Conservation (phyloP, 92 coral and sea anemone genomes). For the Virgularia gustaviana region DNA sequence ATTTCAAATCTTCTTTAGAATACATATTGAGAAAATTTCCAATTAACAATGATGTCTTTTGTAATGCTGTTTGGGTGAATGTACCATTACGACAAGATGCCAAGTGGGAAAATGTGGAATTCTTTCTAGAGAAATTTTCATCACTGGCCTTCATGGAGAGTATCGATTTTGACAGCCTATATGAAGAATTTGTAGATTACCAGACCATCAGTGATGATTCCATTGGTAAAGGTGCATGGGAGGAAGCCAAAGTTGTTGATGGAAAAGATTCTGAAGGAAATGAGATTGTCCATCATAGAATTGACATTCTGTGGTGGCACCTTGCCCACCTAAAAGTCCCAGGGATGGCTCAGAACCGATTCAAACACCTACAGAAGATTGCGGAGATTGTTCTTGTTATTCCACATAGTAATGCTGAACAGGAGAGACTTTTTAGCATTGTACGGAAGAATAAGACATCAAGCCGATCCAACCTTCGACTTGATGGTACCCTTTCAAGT, state of each 20-base stretch:
- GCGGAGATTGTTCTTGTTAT: constrained; percentile 54
- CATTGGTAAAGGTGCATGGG: constrained; percentile 11
- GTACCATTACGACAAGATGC: constrained; percentile 6
- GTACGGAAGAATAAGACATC: constrained; percentile 55
- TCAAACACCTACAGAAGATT: constrained; percentile 41
- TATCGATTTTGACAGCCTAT: not conserved
- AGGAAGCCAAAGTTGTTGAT: constrained; percentile 31
- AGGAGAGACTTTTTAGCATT: constrained; percentile 54
- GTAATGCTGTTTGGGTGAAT: constrained; percentile 40
- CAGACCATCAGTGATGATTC: not conserved
- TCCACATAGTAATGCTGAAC: constrained; percentile 59
- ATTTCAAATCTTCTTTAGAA: constrained; percentile 21
- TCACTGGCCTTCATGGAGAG: not conserved
- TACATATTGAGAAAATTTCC: constrained; percentile 36
- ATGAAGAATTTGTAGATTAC: constrained; percentile 11
- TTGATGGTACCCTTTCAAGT: constrained; percentile 56
- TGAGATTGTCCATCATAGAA: constrained; percentile 43
- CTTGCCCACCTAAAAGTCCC: constrained; percentile 34
- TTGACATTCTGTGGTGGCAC: constrained; percentile 55
- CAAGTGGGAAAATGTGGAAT: constrained; percentile 24
- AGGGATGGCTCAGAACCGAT: constrained; percentile 28
- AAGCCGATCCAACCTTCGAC: constrained; percentile 38
- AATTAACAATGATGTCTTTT: constrained; percentile 10
- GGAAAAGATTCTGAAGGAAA: constrained; percentile 13
- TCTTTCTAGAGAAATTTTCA: not conserved